Percentiles rank a stretch among this genome's conserved stretches.
These are phyloP conservation scores for Apamea anceps DNA, from an alignment of 2,888 invertebrate species.

Conservation along the genomic window DNA sequence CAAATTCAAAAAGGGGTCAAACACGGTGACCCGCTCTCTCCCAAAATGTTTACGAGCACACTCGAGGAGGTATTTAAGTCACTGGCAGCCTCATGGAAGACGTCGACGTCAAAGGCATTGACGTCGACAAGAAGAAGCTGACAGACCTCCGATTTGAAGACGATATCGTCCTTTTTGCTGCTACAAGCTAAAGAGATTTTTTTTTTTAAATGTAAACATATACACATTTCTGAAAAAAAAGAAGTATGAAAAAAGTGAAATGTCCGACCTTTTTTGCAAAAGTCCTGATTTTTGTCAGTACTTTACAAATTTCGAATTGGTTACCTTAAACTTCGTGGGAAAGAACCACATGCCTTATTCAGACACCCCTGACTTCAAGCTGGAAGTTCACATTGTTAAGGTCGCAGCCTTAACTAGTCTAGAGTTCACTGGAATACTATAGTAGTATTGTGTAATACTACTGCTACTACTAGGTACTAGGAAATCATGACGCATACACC, in stretches of 20 bases:
- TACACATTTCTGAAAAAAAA: not conserved
- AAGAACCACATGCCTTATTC: constrained; percentile 49
- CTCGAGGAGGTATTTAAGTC: no score
- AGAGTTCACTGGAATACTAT: constrained; percentile 26
- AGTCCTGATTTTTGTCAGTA: not conserved
- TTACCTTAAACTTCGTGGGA: not conserved
- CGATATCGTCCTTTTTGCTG: no score
- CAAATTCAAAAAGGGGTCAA: no score
- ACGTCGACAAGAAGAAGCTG: no score
- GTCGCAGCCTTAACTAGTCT: constrained; percentile 15
- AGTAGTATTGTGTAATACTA: not conserved
- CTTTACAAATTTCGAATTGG: not conserved
- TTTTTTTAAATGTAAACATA: not conserved
- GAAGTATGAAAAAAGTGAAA: no score
- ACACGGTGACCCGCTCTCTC: no score
- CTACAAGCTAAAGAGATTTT: not conserved
- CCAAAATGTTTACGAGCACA: no score
- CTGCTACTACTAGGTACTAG: not conserved
- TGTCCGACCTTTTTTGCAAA: not conserved
- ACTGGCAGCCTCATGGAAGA: no score
- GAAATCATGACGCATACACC: not conserved
- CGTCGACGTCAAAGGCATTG: no score
- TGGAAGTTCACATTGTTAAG: constrained; percentile 16
- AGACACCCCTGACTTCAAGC: constrained; percentile 2
- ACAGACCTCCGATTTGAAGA: no score